These are phyloP conservation scores for Malurus leucopterus DNA, from an alignment of 2,797 vertebrate species.

Conservation along the genomic window DNA sequence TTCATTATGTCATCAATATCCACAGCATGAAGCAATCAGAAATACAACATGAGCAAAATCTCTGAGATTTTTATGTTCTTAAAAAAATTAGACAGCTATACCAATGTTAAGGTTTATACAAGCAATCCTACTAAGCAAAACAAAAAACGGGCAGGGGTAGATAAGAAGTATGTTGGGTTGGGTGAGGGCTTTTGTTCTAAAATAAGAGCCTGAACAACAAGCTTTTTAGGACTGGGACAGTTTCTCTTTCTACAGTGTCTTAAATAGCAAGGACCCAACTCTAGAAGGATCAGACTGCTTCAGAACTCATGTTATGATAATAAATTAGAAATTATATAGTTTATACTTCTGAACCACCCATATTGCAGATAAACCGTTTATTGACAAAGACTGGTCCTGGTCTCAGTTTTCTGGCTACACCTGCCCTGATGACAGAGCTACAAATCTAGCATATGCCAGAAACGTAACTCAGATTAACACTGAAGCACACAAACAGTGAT, in stretches of 20 bases:
- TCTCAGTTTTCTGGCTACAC: neutral
- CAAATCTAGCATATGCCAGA: neutral
- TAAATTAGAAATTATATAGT: neutral
- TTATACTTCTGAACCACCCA: neutral
- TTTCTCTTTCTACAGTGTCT: neutral
- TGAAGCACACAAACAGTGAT: neutral
- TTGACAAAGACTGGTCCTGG: neutral
- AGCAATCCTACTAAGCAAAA: neutral
- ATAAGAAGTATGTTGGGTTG: neutral
- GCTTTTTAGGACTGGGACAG: neutral
- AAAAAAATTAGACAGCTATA: slow-evolving; percentile 7
- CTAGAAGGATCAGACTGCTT: neutral
- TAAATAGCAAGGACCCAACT: neutral
- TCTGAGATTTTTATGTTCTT: neutral
- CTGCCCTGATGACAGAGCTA: neutral
- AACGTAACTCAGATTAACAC: neutral
- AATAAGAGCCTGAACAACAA: neutral
- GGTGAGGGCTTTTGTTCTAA: neutral
- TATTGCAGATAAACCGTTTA: neutral
- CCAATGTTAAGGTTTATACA: neutral
- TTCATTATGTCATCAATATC: slow-evolving; percentile 18
- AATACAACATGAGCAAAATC: neutral
- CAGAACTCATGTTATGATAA: neutral
- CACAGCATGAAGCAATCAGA: neutral
- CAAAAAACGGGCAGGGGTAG: neutral